These are phyloP conservation scores for Crotalus viridis DNA, from an alignment of 2,113 vertebrate genomes.

Conservation along the genomic window DNA sequence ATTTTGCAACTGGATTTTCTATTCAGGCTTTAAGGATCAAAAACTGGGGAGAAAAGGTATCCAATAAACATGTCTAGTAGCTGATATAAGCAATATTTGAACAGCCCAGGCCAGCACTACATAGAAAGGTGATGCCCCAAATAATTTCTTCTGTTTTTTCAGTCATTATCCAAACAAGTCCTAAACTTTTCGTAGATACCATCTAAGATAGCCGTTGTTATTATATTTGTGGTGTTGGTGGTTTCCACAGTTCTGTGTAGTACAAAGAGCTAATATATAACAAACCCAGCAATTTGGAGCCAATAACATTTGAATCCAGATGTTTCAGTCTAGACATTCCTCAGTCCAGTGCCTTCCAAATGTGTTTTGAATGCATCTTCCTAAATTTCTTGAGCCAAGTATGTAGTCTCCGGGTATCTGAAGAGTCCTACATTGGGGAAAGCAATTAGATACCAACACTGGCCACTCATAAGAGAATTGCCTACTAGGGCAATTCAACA, in stretches of 20 bases:
- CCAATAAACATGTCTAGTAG: not conserved
- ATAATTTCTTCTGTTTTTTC: not conserved
- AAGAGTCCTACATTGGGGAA: not conserved
- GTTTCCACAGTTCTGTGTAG: not conserved
- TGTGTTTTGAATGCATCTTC: not conserved
- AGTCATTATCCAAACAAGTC: not conserved
- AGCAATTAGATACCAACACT: not conserved
- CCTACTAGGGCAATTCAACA: not conserved
- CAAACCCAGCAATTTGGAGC: not conserved
- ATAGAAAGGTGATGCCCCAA: not conserved
- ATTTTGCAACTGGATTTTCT: not conserved
- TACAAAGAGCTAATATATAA: not conserved
- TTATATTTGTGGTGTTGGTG: not conserved
- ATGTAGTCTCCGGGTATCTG: not conserved
- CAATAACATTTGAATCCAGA: not conserved
- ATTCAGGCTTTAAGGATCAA: not conserved
- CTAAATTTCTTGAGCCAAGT: not conserved
- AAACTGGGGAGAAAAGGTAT: not conserved
- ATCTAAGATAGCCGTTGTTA: not conserved
- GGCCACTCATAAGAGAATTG: not conserved
- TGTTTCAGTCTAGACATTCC: not conserved
- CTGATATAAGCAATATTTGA: not conserved
- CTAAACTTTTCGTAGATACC: not conserved
- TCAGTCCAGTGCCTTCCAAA: not conserved
- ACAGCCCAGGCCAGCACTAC: not conserved